Conservation (phyloP, 2,888 invertebrate genomes). For the Apeira syringaria region DNA sequence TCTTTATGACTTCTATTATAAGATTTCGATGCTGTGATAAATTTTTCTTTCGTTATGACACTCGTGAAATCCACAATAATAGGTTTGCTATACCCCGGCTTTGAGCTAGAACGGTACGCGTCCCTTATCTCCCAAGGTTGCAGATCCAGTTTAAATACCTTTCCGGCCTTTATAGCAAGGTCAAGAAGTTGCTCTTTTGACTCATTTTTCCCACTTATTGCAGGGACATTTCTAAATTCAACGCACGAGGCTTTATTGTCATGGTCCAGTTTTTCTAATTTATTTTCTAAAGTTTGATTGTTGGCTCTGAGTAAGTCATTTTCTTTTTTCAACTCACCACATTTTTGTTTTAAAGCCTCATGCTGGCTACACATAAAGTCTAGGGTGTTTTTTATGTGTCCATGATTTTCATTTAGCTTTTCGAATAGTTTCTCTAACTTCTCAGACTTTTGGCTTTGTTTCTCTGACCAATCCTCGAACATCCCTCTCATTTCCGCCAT, state of each 20-base stretch:
- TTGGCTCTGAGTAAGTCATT: not conserved
- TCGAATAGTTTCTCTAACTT: not conserved
- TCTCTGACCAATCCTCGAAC: not conserved
- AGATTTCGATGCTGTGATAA: not conserved
- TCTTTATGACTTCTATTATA: not conserved
- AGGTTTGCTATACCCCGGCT: not conserved
- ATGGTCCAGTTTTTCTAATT: not conserved
- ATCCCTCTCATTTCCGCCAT: not conserved
- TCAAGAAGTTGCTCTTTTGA: not conserved
- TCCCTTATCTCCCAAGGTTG: not conserved
- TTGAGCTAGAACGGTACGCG: not conserved
- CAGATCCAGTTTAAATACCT: not conserved
- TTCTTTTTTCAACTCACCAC: not conserved
- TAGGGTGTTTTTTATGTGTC: not conserved
- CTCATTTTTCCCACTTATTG: not conserved
- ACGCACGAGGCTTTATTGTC: not conserved
- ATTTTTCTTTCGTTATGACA: not conserved
- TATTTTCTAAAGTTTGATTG: not conserved
- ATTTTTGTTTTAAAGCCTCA: not conserved
- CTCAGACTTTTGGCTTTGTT: not conserved
- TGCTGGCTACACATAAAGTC: not conserved
- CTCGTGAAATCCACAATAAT: not conserved
- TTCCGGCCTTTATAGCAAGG: not conserved
- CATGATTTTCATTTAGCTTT: not conserved
- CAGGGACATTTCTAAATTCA: not conserved